These are phyloP conservation scores for Oncorhynchus gorbuscha DNA, from an alignment of 2,113 vertebrate genomes.

Conservation along the genomic window DNA sequence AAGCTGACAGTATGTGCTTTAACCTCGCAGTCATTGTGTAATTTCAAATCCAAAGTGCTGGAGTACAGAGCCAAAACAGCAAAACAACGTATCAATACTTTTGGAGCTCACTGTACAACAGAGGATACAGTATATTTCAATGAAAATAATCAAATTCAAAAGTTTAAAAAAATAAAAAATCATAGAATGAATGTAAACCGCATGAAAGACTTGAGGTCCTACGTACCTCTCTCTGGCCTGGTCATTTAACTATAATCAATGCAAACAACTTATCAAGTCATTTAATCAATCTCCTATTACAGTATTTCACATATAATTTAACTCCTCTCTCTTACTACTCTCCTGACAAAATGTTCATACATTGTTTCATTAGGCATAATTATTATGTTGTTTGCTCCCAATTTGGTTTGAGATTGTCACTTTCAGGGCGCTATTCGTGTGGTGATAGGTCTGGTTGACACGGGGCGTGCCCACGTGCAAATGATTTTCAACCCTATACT, in stretches of 20 bases:
- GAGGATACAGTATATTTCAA: neutral
- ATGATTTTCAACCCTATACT: neutral
- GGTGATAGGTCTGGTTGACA: neutral
- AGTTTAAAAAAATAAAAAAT: neutral
- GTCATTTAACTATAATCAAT: constrained; percentile 3
- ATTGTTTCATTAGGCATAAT: neutral
- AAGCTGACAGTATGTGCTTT: too few species aligned
- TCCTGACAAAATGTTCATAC: neutral
- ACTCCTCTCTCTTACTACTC: constrained; percentile 10
- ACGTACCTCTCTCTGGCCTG: constrained; percentile 18
- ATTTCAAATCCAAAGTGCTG: too few species aligned
- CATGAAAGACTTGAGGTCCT: constrained; percentile 27
- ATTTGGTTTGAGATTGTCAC: neutral
- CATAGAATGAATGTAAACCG: constrained; percentile 28
- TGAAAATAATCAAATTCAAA: constrained; percentile 20
- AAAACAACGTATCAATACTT: too few species aligned
- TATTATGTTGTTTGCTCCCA: neutral
- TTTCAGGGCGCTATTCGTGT: neutral
- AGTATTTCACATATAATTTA: constrained; percentile 10
- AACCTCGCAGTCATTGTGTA: too few species aligned
- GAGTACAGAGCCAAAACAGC: too few species aligned
- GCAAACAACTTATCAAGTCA: neutral
- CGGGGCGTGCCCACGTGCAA: neutral
- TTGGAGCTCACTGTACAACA: neutral
- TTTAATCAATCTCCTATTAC: constrained; percentile 13